Evolutionary conservation across 1,140 invertebrate species (phyloP).

Genomic region (Mactra quadrangularis): DNA sequence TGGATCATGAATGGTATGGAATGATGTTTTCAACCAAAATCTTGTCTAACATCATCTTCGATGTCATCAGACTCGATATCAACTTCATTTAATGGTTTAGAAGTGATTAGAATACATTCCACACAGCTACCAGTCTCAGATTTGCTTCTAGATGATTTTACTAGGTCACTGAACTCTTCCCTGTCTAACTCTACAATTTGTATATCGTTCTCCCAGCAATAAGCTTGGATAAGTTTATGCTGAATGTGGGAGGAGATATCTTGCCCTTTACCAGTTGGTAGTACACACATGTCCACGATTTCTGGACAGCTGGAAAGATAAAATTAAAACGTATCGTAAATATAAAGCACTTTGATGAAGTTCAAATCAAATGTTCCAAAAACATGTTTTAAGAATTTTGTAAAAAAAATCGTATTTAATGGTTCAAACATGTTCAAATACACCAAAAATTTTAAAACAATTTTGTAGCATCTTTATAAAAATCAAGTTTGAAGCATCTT

Average conservation of each 20-base stretch:
- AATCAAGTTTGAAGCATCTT: too few relatives aligned
- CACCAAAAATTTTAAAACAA: too few relatives aligned
- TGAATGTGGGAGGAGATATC: conserved; percentile 78
- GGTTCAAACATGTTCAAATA: too few relatives aligned
- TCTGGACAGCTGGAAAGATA: conserved; percentile 74
- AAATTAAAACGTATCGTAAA: not conserved
- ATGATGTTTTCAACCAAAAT: conserved; percentile 16
- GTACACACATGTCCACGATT: conserved; percentile 76
- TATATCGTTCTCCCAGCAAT: conserved; percentile 82
- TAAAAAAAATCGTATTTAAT: too few relatives aligned
- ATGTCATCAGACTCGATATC: not conserved
- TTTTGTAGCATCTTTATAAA: too few relatives aligned
- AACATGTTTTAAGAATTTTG: too few relatives aligned
- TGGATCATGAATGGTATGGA: too few relatives aligned
- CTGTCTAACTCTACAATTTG: conserved; percentile 52
- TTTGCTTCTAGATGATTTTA: conserved; percentile 10
- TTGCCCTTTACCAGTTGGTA: conserved; percentile 66
- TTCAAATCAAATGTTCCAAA: too few relatives aligned
- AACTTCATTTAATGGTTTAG: not conserved
- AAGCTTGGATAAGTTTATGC: conserved; percentile 79
- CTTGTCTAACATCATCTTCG: not conserved
- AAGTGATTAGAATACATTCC: conserved; percentile 10
- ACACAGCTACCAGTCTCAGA: not conserved
- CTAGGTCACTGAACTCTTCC: not conserved
- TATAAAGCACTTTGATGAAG: not conserved